A percentile compares a stretch with the other conserved stretches of the same genome.
phyloP scores from a whole-genome alignment of 2,113 vertebrate genomes.

The Genyomyrus donnyi region DNA sequence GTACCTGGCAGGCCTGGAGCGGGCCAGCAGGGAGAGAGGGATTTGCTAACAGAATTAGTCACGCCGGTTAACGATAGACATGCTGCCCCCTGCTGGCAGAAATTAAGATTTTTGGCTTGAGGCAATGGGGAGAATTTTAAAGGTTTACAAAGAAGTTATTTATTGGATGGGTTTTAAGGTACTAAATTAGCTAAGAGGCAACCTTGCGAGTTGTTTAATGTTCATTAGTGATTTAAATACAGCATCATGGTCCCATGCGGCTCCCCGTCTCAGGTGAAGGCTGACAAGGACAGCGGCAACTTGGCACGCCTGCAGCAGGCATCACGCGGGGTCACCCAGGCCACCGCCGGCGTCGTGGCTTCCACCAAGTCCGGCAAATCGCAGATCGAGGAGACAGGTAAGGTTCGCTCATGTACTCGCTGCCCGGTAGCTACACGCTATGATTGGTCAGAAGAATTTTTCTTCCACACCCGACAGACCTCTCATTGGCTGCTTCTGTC shows the following conservation, averaged over 20 bases:
- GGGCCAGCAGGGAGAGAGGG: background rate
- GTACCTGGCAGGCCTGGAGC: background rate
- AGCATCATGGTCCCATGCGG: background rate
- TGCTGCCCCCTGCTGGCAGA: background rate
- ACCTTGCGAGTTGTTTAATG: background rate
- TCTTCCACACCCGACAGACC: background rate
- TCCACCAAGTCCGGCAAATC: conserved; percentile 82
- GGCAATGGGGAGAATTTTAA: background rate
- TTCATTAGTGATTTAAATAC: background rate
- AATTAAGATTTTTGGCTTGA: background rate
- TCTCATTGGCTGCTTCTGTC: background rate
- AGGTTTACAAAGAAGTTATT: background rate
- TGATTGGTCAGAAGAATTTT: background rate
- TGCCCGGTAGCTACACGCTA: background rate
- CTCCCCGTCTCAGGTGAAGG: conserved; percentile 73
- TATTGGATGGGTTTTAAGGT: background rate
- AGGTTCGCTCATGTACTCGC: conserved; percentile 17
- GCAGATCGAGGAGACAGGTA: conserved; percentile 82
- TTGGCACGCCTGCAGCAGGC: conserved; percentile 77
- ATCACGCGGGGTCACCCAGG: conserved; percentile 82
- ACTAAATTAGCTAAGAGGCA: background rate
- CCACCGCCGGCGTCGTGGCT: conserved; percentile 79
- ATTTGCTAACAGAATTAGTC: background rate
- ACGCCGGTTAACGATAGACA: background rate
- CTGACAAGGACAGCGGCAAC: conserved; percentile 81